Conservation (phyloP, 1,140 invertebrate species). For the Drosophila athabasca region DNA sequence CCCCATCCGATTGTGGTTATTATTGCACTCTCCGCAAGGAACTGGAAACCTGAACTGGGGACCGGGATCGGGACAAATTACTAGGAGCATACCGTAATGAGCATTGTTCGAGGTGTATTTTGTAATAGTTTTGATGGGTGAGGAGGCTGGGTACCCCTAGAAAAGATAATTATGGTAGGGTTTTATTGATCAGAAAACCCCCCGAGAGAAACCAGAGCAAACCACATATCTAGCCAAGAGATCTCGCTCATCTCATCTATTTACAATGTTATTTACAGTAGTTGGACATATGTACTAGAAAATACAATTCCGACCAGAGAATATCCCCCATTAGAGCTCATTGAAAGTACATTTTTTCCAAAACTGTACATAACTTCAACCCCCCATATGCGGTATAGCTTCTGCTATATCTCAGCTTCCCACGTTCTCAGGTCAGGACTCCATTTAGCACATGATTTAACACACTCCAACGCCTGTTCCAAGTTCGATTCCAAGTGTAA, state of each 20-base stretch:
- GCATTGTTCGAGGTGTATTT: slow-evolving; percentile 31
- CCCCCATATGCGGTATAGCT: neutral
- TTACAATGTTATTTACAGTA: too few relatives aligned
- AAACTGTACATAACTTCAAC: neutral
- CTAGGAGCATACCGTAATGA: slow-evolving; percentile 34
- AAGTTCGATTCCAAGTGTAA: neutral
- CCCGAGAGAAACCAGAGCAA: neutral
- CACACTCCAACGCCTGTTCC: slow-evolving; percentile 50
- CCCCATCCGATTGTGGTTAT: slow-evolving; percentile 47
- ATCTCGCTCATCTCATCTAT: too few relatives aligned
- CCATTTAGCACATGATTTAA: slow-evolving; percentile 61
- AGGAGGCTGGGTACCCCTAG: slow-evolving; percentile 4
- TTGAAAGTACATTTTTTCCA: neutral
- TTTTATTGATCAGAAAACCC: slow-evolving; percentile 1
- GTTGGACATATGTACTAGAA: too few relatives aligned
- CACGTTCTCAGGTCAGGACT: slow-evolving; percentile 33
- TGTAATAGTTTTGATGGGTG: slow-evolving; percentile 23
- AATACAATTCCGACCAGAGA: too few relatives aligned
- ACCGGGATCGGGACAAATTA: slow-evolving; percentile 50
- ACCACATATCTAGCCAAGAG: too few relatives aligned
- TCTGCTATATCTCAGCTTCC: slow-evolving; percentile 48
- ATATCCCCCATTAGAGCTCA: neutral
- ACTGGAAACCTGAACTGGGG: slow-evolving; percentile 24
- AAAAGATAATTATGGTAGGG: slow-evolving; percentile 34
- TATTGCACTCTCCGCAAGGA: slow-evolving; percentile 50